Base-by-base conservation (phyloP, 2,888 invertebrate species). In the Chymomyza fuscimana region DNA sequence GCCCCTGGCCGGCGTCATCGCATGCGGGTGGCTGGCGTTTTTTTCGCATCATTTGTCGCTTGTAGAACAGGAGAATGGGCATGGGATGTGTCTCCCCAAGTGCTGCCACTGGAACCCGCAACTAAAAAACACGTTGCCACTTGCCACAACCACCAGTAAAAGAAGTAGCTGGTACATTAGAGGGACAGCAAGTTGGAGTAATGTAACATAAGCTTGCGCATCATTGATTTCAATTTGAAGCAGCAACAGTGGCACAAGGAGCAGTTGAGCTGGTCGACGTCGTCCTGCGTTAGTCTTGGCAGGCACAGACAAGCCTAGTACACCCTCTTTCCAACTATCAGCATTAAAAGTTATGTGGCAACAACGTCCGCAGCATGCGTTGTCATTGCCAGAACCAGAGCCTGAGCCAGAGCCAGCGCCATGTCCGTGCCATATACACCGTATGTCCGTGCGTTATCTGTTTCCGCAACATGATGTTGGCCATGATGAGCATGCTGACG, bases 141-240 rank as follows among this genome's bases (percentile, higher is more conserved):
- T 54, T 65, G 29, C 25, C 52, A 51, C 46, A 72, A 71, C 67
- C 70, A 78, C 29, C 10, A 61, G 19, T 19, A 40, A 54, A 46
- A 25, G 75, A 68, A 69, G 69, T 77, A 70, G 68, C 67, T 69
- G 74, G 71, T 66, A 74, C 77, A 73, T 73, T 77, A 77, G 74
- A 73, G 67, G 69, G 61, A 54, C 51, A 69, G 69, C 56, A 54
- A 68, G 75, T 12, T 63, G 73, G 7, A 29, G 85, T 79, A 81
- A 75, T 77, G 85, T 81, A 86, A 80, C 82, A 88, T 82, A 86
- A 84, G 78, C 89, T 87, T 78, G 87, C 90, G 86, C 90, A 85
- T 88, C 90, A 90, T 90, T 90, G 90, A 90, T 82, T 90, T 88
- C 86, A 87, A 84, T 84, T 84, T 84, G 79, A 84, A 82, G 83